These are phyloP conservation scores for Tanypteryx hageni DNA, from an alignment of 2,888 invertebrate genomes.

Conservation along the genomic window DNA sequence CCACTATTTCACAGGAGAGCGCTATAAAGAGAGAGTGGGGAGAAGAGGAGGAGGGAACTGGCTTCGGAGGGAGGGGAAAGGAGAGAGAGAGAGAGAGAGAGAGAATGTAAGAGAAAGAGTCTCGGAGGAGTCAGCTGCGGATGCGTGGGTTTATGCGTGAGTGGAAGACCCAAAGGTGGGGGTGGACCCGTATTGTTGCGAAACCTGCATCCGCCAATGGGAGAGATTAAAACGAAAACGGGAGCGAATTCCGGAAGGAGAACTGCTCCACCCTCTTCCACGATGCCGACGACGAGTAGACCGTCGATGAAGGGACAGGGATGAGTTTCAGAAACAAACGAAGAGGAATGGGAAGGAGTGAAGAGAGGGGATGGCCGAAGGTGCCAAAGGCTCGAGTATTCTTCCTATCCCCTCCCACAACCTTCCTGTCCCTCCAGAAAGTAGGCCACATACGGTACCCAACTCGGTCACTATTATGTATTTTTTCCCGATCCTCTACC, in stretches of 20 bases:
- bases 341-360: background rate
- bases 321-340: background rate
- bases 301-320: background rate
- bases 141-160: slow-evolving; percentile 14
- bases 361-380: background rate
- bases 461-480: slow-evolving; percentile 3
- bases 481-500: background rate
- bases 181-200: background rate
- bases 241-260: background rate
- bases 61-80: background rate
- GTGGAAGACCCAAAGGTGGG: background rate
- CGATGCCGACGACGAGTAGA: background rate
- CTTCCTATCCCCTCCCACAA: background rate
- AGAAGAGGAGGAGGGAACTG: background rate
- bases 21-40: background rate
- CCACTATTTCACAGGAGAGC: background rate
- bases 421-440: background rate
- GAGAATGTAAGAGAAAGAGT: background rate
- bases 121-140: slow-evolving; percentile 30
- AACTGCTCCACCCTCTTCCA: background rate
- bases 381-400: background rate
- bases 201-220: background rate
- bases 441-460: background rate
- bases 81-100: background rate
- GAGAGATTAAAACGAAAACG: background rate